Conservation (phyloP, 64 coral and sea anemone species). For the Montipora capricornis region DNA sequence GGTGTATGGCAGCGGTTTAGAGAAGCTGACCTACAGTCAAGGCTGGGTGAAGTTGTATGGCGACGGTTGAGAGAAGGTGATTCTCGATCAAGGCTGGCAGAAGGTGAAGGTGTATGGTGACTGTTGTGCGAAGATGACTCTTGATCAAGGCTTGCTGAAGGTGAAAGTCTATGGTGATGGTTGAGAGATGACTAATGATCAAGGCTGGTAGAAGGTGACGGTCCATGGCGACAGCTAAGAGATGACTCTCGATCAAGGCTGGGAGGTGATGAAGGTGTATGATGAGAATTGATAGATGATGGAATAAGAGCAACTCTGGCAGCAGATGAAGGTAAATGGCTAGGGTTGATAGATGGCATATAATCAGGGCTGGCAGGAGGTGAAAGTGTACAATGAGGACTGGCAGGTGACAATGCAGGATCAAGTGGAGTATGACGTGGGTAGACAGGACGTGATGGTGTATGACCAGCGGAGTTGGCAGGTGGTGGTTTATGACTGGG, state of each 20-base stretch:
- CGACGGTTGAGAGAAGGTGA: too few relatives aligned
- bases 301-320: not conserved
- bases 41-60: too few relatives aligned
- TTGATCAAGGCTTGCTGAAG: too few relatives aligned
- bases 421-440: not conserved
- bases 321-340: not conserved
- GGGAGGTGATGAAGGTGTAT: not conserved
- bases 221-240: not conserved
- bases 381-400: too few relatives aligned
- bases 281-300: not conserved
- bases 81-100: too few relatives aligned
- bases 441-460: not conserved
- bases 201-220: too few relatives aligned
- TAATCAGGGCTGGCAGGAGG: not conserved
- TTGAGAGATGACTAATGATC: too few relatives aligned
- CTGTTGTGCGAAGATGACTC: too few relatives aligned
- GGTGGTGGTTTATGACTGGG: not conserved
- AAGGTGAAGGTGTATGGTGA: too few relatives aligned
- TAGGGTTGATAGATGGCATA: not conserved
- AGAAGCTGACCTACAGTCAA: too few relatives aligned
- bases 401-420: not conserved
- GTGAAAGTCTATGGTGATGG: too few relatives aligned
- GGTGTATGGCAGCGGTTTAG: not conserved
- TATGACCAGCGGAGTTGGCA: not conserved
- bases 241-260: not conserved